phyloP scores from a whole-genome alignment of 1,140 invertebrate species.

The Trissolcus basalis region DNA sequence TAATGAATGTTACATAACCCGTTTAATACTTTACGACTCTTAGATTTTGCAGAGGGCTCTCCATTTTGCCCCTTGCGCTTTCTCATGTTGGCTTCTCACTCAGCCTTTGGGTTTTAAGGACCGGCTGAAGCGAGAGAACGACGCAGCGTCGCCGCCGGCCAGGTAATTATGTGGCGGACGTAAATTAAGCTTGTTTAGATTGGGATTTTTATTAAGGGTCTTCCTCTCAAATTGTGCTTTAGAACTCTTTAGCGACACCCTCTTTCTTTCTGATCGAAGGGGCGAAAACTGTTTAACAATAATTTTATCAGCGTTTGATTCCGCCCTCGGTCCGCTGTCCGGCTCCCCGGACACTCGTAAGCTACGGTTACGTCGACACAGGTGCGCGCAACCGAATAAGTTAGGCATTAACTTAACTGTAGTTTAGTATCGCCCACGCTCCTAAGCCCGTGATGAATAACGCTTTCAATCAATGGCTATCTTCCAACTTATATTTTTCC shows the following conservation, averaged over 20 bases:
- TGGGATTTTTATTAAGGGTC: constrained; percentile 77
- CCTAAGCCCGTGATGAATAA: not conserved
- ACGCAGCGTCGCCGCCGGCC: constrained; percentile 63
- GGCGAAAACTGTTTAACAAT: constrained; percentile 34
- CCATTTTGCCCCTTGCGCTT: constrained; percentile 59
- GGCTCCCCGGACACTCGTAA: constrained; percentile 67
- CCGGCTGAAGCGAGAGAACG: constrained; percentile 31
- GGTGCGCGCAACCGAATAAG: constrained; percentile 65
- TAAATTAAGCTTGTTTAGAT: constrained; percentile 78
- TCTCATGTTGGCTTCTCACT: constrained; percentile 28
- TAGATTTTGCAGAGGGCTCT: constrained; percentile 75
- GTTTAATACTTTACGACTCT: constrained; percentile 77
- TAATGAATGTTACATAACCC: constrained; percentile 78
- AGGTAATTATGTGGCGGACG: constrained; percentile 77
- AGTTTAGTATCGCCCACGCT: constrained; percentile 62
- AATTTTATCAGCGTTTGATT: constrained; percentile 49
- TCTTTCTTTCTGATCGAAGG: constrained; percentile 26
- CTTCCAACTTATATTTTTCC: not conserved
- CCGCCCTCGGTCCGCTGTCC: constrained; percentile 22
- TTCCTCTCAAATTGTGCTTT: constrained; percentile 70
- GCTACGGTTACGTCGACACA: constrained; percentile 62
- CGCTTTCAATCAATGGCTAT: not conserved
- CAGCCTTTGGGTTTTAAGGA: constrained; percentile 53
- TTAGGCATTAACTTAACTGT: constrained; percentile 72
- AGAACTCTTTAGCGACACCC: constrained; percentile 53